Base-by-base conservation (phyloP, 1,140 invertebrate species). In the Cardiocondyla obscurior region DNA sequence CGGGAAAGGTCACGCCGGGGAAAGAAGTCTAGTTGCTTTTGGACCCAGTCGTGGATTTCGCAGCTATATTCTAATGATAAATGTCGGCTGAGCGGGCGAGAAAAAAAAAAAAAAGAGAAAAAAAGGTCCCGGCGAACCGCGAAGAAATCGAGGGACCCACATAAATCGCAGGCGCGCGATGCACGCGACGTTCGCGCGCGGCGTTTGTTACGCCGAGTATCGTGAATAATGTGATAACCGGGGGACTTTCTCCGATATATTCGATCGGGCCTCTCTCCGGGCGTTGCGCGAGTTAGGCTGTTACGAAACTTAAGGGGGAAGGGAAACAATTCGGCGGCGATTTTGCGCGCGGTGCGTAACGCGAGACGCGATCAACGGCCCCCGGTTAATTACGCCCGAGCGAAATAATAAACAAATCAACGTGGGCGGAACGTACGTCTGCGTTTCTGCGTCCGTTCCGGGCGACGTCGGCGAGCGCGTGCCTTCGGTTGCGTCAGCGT, bases 321-420 rank as follows among this genome's bases (percentile, higher is more conserved):
- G n/a, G n/a, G n/a, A n/a, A n/a, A 44, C 10, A 46, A 46, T 74
- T 60, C 16, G 2, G 22, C 25, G 6, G 10, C 44, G 14, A 36
- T 19, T 4, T 69, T 19, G 28, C 19, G 39, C 22, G 30, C 6
- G 33, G 6, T 1, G 22, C 19, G 65, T 14, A 19, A 69, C 46
- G 70, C 19, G 53, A 4, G n/a, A n/a, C n/a, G n/a, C n/a, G n/a
- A n/a, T n/a, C 25, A 25, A 28, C 39, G 1, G 53, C 0, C 57
- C n/a, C n/a, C n/a, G n/a, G 4, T 76, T 65, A 65, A 77, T 77
- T 67, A 36, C 10, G 60, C 19, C 74, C 16, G n/a, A n/a, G 67
- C n/a, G 12, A 30, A 30, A 22, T 25, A 36, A 67, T 19, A 51
- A 62, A 42, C 6, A 22, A 42, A 22, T 3, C 10, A 46, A 39